These are phyloP conservation scores for Tinea pellionella DNA, from an alignment of 2,888 invertebrate genomes.

Conservation along the genomic window DNA sequence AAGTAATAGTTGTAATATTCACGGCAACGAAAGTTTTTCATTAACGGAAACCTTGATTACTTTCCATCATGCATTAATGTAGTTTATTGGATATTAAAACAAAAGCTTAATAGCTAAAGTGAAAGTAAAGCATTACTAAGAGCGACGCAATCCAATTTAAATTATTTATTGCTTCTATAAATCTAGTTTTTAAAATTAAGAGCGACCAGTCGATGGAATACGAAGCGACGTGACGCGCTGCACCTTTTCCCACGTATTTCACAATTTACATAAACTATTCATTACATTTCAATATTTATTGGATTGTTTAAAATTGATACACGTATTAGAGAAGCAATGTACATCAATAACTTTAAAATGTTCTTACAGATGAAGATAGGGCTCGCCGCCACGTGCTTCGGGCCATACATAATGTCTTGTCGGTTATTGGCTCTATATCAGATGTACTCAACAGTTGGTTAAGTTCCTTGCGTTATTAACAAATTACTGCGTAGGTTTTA, in stretches of 20 bases:
- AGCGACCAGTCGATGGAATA: constrained; percentile 1
- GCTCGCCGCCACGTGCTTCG: constrained; percentile 6
- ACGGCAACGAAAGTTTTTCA: constrained; percentile 8
- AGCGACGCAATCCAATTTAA: constrained; percentile 15
- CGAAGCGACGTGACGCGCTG: not conserved
- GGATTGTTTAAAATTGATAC: not conserved
- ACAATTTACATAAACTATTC: not conserved
- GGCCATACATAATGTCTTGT: constrained; percentile 13
- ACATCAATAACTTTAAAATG: not conserved
- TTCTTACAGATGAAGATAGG: not conserved
- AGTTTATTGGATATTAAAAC: constrained; percentile 16
- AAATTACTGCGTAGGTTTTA: not conserved
- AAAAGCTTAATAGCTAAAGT: constrained; percentile 14
- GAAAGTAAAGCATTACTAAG: constrained; percentile 16
- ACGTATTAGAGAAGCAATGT: constrained; percentile 3
- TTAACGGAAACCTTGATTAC: constrained; percentile 12
- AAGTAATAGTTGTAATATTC: not conserved
- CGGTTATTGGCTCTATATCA: constrained; percentile 8
- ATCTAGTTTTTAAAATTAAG: constrained; percentile 14
- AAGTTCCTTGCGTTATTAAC: not conserved
- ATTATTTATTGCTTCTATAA: constrained; percentile 16
- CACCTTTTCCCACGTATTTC: not conserved
- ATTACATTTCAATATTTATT: not conserved
- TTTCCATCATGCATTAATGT: constrained; percentile 13
- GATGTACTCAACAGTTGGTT: not conserved